Evolutionary conservation across 2,113 vertebrate species (phyloP).

Genomic region (Sander vitreus): DNA sequence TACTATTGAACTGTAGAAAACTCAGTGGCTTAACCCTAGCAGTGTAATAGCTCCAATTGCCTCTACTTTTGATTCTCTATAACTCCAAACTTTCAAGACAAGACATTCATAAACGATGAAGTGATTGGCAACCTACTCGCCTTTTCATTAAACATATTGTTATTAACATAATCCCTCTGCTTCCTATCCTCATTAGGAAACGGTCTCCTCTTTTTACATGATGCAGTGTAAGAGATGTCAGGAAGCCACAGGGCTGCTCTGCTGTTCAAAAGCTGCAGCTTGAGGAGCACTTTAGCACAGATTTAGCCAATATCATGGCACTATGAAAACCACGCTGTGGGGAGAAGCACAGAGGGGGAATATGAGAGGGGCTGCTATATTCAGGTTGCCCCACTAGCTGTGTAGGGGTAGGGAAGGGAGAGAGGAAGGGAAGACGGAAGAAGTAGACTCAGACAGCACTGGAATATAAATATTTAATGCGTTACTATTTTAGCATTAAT

Average conservation of each 20-base stretch:
- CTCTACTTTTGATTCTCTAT: not conserved
- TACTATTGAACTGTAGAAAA: constrained; percentile 10
- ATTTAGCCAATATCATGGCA: constrained; percentile 34
- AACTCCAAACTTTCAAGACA: not conserved
- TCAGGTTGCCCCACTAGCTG: constrained; percentile 44
- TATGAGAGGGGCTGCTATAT: constrained; percentile 48
- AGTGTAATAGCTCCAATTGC: not conserved
- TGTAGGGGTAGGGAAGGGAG: constrained; percentile 8
- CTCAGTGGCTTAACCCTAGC: no score
- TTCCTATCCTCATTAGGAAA: constrained; percentile 32
- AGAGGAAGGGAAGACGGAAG: constrained; percentile 14
- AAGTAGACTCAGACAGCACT: constrained; percentile 58
- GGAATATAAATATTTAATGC: constrained; percentile 81
- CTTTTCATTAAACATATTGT: constrained; percentile 35
- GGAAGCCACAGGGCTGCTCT: constrained; percentile 9
- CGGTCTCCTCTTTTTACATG: not conserved
- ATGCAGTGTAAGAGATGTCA: constrained; percentile 24
- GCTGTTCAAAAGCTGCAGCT: constrained; percentile 42
- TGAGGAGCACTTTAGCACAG: constrained; percentile 23
- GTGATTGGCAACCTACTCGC: not conserved
- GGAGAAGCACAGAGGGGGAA: not conserved
- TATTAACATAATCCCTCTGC: constrained; percentile 35
- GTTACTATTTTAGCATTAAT: constrained; percentile 83
- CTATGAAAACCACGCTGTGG: constrained; percentile 9
- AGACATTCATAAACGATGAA: not conserved